phyloP scores from a whole-genome alignment of 2,113 vertebrate genomes.

The Psittacula cyanocephala region DNA sequence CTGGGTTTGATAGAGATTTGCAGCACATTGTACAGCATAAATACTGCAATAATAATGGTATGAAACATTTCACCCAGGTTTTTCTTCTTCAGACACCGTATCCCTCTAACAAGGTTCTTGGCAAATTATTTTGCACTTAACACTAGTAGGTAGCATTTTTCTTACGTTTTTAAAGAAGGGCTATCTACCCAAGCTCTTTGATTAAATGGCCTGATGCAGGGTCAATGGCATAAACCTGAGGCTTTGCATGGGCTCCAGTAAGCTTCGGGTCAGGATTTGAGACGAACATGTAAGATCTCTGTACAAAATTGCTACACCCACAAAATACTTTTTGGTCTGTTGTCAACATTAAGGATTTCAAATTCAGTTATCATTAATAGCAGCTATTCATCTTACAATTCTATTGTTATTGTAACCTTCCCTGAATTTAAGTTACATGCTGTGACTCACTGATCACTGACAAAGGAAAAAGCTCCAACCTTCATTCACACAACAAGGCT shows the following conservation, averaged over 20 bases:
- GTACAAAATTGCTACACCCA: not conserved
- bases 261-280: not conserved
- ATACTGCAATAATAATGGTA: not conserved
- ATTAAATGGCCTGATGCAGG: not conserved
- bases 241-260: not conserved
- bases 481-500: slow-evolving; percentile 69
- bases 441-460: not conserved
- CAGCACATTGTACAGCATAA: not conserved
- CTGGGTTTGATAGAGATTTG: not conserved
- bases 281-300: not conserved
- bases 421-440: not conserved
- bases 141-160: not conserved
- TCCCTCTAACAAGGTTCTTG: not conserved
- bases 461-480: slow-evolving; percentile 46
- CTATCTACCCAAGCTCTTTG: not conserved
- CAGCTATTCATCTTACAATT: not conserved
- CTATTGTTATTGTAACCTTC: not conserved
- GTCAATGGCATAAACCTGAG: not conserved
- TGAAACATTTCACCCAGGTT: not conserved
- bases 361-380: not conserved
- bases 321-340: not conserved
- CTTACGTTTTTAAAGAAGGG: not conserved
- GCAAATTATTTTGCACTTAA: not conserved
- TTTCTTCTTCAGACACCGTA: not conserved
- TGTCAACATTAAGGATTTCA: not conserved